phyloP scores from a whole-genome alignment of 2,113 vertebrate genomes.

The Piprites chloris region DNA sequence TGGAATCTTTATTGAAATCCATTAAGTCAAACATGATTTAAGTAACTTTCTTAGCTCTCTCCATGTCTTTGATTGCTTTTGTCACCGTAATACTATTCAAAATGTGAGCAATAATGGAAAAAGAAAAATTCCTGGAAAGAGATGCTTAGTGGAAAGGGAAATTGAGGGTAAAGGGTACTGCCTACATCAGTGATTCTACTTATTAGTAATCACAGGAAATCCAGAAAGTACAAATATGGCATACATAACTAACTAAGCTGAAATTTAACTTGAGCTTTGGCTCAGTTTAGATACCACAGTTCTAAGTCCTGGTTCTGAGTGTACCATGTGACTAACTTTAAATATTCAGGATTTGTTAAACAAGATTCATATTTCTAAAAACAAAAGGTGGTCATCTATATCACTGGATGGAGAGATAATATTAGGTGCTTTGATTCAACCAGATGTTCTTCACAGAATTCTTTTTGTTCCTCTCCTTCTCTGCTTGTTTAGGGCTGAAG shows the following conservation, averaged over 20 bases:
- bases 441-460: slow-evolving; percentile 11
- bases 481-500: background rate
- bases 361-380: slow-evolving; percentile 13
- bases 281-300: background rate
- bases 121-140: background rate
- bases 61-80: background rate
- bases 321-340: background rate
- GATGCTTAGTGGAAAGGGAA: background rate
- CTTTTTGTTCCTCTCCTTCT: background rate
- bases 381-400: background rate
- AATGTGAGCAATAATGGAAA: background rate
- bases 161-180: background rate
- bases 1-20: background rate
- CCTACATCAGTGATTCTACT: background rate
- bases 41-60: background rate
- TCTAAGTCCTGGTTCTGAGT: background rate
- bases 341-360: slow-evolving; percentile 16
- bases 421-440: background rate
- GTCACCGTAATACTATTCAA: background rate
- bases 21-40: background rate
- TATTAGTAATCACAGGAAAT: background rate
- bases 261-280: background rate
- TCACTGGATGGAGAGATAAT: slow-evolving; percentile 24
- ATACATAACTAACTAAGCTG: background rate
- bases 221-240: background rate